Conservation (phyloP, 2,888 invertebrate genomes). For the Drosophila seclusa region DNA sequence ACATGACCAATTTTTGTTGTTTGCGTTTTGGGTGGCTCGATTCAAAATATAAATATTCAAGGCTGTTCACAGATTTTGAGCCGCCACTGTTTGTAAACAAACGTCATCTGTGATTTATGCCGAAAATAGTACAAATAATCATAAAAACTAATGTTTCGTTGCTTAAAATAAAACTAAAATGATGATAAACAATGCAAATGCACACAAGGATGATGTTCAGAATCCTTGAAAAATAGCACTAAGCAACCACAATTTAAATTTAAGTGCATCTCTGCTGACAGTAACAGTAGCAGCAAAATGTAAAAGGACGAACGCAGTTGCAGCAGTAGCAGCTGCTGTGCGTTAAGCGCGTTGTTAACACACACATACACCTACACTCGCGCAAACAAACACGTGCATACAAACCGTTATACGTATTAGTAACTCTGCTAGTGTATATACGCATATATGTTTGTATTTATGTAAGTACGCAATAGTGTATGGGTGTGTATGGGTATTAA, state of each 20-base stretch:
- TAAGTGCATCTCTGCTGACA: constrained; percentile 30
- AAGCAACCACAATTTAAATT: constrained; percentile 38
- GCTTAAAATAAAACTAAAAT: not conserved
- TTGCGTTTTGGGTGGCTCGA: not conserved
- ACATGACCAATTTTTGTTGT: not conserved
- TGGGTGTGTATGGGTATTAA: constrained; percentile 27
- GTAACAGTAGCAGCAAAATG: constrained; percentile 13
- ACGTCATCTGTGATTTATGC: constrained; percentile 16
- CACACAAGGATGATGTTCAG: constrained; percentile 1
- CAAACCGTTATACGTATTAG: constrained; percentile 20
- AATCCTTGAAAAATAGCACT: constrained; percentile 38
- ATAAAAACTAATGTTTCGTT: not conserved
- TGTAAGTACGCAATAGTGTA: constrained; percentile 21
- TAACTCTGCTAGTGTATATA: constrained; percentile 23
- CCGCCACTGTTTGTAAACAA: constrained; percentile 36
- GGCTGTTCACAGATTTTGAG: constrained; percentile 31
- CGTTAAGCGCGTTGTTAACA: constrained; percentile 71
- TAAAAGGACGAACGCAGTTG: constrained; percentile 28
- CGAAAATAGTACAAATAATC: constrained; percentile 9
- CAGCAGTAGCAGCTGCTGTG: constrained; percentile 46
- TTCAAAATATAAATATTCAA: constrained; percentile 24
- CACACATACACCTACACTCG: constrained; percentile 17
- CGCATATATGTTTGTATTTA: constrained; percentile 4
- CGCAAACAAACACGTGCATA: constrained; percentile 30
- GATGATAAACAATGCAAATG: constrained; percentile 4